Evolutionary conservation across 2,888 invertebrate genomes (phyloP).

Genomic region (Leucophora obtusa): DNA sequence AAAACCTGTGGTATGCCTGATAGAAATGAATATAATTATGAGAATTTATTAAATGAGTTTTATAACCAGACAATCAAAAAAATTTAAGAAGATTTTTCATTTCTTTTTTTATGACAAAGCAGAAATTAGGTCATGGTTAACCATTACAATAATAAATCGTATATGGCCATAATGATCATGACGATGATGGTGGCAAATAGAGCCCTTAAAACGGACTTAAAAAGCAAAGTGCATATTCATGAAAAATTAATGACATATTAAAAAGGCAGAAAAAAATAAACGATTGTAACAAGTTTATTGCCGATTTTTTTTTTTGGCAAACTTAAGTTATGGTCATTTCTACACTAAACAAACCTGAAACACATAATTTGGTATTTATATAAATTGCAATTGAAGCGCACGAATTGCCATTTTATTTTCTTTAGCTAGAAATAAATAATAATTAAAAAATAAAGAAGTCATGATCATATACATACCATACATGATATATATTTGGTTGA

Average conservation of each 20-base stretch:
- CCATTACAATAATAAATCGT: neutral
- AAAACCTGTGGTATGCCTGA: too few relatives aligned
- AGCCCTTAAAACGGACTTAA: neutral
- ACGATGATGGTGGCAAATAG: neutral
- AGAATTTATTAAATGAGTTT: too few relatives aligned
- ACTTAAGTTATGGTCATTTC: neutral
- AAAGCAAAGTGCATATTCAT: neutral
- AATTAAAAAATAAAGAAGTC: neutral
- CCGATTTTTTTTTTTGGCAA: neutral
- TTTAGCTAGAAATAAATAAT: neutral
- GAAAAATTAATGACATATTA: conserved; percentile 1
- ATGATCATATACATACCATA: neutral
- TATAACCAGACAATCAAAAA: too few relatives aligned
- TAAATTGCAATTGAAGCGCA: conserved; percentile 2
- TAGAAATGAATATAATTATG: too few relatives aligned
- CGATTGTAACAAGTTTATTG: neutral
- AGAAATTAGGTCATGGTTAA: neutral
- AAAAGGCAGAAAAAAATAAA: neutral
- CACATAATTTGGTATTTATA: neutral
- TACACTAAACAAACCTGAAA: neutral
- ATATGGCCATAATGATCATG: neutral
- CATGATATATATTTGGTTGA: neutral
- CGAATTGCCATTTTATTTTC: neutral
- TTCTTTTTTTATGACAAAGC: neutral
- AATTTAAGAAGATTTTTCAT: neutral